Conservation (phyloP, 2,797 vertebrate species). For the Sebastes glaucus region DNA sequence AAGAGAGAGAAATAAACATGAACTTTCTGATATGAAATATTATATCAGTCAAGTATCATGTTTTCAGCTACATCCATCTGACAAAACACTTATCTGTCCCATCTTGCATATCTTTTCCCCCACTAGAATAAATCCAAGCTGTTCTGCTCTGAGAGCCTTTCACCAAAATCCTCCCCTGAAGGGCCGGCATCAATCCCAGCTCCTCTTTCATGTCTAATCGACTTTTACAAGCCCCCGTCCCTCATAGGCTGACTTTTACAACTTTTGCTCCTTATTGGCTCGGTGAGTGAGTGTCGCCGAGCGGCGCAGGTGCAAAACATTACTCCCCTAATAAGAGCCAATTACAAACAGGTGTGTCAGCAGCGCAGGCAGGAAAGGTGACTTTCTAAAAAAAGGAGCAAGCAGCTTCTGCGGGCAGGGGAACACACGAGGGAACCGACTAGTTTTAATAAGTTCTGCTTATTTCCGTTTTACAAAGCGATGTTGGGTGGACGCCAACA, state of each 20-base stretch:
- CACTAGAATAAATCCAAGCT: conserved; percentile 62
- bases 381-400: conserved; percentile 15
- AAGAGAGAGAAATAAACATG: conserved; percentile 38
- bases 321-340: conserved; percentile 60
- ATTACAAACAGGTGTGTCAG: conserved; percentile 73
- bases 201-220: conserved; percentile 74
- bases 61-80: conserved; percentile 55
- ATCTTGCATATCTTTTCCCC: conserved; percentile 49
- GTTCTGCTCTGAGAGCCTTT: conserved; percentile 51
- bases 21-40: conserved; percentile 32
- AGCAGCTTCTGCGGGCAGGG: conserved; percentile 17
- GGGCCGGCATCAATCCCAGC: conserved; percentile 48
- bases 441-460: conserved; percentile 41
- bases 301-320: conserved; percentile 73
- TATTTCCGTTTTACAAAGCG: conserved; percentile 27
- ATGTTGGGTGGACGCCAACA: neutral
- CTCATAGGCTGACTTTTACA: conserved; percentile 59
- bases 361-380: conserved; percentile 25
- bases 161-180: conserved; percentile 50
- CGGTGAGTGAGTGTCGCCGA: conserved; percentile 25
- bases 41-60: conserved; percentile 19
- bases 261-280: conserved; percentile 55
- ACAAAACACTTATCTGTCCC: conserved; percentile 64
- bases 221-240: conserved; percentile 66
- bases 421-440: neutral